Base-by-base conservation (phyloP, 1,140 invertebrate genomes). In the Cotesia glomerata region DNA sequence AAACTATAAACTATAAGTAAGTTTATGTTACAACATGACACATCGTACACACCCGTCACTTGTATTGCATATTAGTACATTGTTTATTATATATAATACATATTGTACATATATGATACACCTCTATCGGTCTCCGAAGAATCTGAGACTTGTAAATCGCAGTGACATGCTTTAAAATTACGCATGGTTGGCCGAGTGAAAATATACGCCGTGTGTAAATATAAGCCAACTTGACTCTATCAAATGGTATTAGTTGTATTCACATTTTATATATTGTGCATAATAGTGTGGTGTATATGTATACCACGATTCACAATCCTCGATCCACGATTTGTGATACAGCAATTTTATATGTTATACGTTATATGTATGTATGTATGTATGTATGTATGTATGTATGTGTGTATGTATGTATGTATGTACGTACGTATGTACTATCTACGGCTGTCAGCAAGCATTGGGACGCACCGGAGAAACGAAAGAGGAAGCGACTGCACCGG, bases 401-500 rank as follows among this genome's bases (percentile, higher is more conserved):
- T n/a, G n/a, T 45, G 39, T 1, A 7, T 45, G 11, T 45, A 45
- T 45, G 39, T 9, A 9, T 16, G 58, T 61, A 13, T 61, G 18
- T 26, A 11, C 1, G 18, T 16, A 5, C 5, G 1, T 8, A 26
- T 32, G 36, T 59, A n/a, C n/a, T n/a, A n/a, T n/a, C n/a, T n/a
- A 59, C 35, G 67, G 16, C 54, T 59, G 54, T 69, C 59, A 70
- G 34, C 34, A 36, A 51, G 56, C 16, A 61, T 61, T 14, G 68
- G 45, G 34, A 70, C 39, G 7, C 14, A 62, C 67, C 49, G 26
- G 65, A 54, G 54, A 70, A 70, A 62, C 59, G 59, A 61, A 70
- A 70, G 68, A 70, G 68, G 68, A 70, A 70, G 68, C 58, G 35
- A 70, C 68, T 62, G 59, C 68, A 70, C 68, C 68, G 68, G 68